Conservation (phyloP, 2,888 invertebrate genomes). For the Tetanocera ferruginea region DNA sequence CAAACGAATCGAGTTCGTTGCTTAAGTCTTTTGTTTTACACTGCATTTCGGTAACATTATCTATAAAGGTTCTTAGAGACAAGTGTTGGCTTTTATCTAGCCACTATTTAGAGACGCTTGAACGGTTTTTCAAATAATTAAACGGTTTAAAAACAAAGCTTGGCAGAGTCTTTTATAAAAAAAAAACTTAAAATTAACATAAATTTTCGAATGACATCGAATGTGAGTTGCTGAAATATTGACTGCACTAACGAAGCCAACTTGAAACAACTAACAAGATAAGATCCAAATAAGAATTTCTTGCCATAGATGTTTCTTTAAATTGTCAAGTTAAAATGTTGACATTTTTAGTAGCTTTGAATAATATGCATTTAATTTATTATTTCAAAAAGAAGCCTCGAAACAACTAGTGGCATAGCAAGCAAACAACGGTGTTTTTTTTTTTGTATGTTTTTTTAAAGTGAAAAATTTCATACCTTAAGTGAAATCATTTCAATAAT, state of each 20-base stretch:
- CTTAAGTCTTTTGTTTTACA: slow-evolving; percentile 31
- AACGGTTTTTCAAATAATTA: slow-evolving; percentile 9
- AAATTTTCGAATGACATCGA: slow-evolving; percentile 36
- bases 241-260: slow-evolving; percentile 56
- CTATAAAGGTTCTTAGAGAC: not conserved
- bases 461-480: slow-evolving; percentile 40
- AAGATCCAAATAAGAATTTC: slow-evolving; percentile 61
- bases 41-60: not conserved
- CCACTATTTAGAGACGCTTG: not conserved
- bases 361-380: slow-evolving; percentile 63
- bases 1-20: slow-evolving; percentile 24
- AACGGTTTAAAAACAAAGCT: slow-evolving; percentile 4
- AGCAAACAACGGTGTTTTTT: not conserved
- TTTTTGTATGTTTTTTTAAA: slow-evolving; percentile 23
- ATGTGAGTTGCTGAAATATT: slow-evolving; percentile 55
- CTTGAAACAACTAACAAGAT: slow-evolving; percentile 54
- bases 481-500: slow-evolving; percentile 33
- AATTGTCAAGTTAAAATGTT: not conserved
- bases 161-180: not conserved
- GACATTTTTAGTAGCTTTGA: slow-evolving; percentile 33
- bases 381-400: slow-evolving; percentile 41
- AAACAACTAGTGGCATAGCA: not conserved
- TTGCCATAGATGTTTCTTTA: not conserved
- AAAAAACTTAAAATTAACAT: slow-evolving; percentile 35
- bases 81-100: not conserved